Base-by-base conservation (phyloP, 2,888 invertebrate species). In the Dryomyza anilis region DNA sequence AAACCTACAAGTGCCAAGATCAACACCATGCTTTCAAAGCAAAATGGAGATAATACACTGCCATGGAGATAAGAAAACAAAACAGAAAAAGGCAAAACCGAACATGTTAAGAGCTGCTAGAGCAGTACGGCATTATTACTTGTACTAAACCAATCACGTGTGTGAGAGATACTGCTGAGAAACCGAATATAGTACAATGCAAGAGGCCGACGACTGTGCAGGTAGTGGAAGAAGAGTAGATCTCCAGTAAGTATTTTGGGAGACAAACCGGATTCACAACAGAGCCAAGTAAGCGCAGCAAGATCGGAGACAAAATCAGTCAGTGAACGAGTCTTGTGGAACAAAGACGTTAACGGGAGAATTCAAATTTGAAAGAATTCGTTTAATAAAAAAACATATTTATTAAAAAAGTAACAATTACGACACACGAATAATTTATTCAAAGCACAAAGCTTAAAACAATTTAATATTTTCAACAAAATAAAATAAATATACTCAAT, bases 1-100 rank as follows among this genome's bases (percentile, higher is more conserved):
- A 43, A 36, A n/a, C 10, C 29, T 36, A 39, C 39, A 56, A 56
- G 56, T 56, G 56, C 36, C 25, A 56, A 56, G 36, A 56, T 56
- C 23, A 56, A 56, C 56, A 56, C 56, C 56, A 39, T 16, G 21
- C 39, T 16, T 10, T 19, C 25, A 25, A 57, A 39, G 57, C 43
- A 57, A 57, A 57, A 57, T 57, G 57, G 57, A 27, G 57, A 57
- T 43, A 43, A 43, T 43, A 43, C 43, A 43, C n/a, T n/a, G n/a
- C n/a, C n/a, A n/a, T n/a, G 19, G 4, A 16, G 43, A 43, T 43
- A 16, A 43, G 43, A 16, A 43, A 43, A 43, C 19, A 43, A 43
- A 2, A 43, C 43, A 43, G n/a, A n/a, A n/a, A n/a, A n/a, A n/a
- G n/a, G n/a, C n/a, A n/a, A n/a, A n/a, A n/a, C n/a, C n/a, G n/a